Evolutionary conservation across 1,140 invertebrate genomes (phyloP).

Genomic region (Drosophila albomicans): DNA sequence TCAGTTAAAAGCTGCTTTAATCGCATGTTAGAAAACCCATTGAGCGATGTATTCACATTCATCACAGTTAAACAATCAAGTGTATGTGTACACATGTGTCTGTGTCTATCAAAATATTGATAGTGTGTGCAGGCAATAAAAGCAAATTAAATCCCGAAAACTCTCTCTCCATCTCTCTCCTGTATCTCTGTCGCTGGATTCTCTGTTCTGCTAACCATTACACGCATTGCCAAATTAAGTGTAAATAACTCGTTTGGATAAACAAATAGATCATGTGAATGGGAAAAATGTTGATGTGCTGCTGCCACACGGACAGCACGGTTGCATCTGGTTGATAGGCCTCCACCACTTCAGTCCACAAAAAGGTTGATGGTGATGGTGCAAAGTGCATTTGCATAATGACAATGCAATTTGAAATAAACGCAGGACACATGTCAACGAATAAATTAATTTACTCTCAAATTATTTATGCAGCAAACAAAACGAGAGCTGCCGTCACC

Average conservation of each 20-base stretch:
- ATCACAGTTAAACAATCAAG: slow-evolving; percentile 5
- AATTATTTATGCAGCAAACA: slow-evolving; percentile 80
- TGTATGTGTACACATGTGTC: neutral
- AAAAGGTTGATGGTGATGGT: slow-evolving; percentile 5
- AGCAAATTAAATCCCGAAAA: slow-evolving; percentile 45
- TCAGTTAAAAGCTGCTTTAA: neutral
- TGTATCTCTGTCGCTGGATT: neutral
- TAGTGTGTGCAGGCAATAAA: slow-evolving; percentile 33
- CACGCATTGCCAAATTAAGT: slow-evolving; percentile 76
- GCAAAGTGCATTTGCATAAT: slow-evolving; percentile 80
- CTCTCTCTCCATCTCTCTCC: neutral
- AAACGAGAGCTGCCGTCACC: slow-evolving; percentile 14
- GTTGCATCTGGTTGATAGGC: slow-evolving; percentile 36
- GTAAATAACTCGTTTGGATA: slow-evolving; percentile 77
- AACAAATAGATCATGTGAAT: slow-evolving; percentile 66
- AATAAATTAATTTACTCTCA: slow-evolving; percentile 82
- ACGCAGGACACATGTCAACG: slow-evolving; percentile 80
- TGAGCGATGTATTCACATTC: neutral
- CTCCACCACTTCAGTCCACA: neutral
- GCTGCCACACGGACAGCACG: slow-evolving; percentile 18
- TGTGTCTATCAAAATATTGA: neutral
- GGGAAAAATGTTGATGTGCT: slow-evolving; percentile 40
- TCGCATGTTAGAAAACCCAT: neutral
- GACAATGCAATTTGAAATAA: slow-evolving; percentile 81
- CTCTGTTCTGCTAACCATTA: slow-evolving; percentile 25